Base-by-base conservation (phyloP, 2,113 vertebrate species). In the Anolis sagrei region DNA sequence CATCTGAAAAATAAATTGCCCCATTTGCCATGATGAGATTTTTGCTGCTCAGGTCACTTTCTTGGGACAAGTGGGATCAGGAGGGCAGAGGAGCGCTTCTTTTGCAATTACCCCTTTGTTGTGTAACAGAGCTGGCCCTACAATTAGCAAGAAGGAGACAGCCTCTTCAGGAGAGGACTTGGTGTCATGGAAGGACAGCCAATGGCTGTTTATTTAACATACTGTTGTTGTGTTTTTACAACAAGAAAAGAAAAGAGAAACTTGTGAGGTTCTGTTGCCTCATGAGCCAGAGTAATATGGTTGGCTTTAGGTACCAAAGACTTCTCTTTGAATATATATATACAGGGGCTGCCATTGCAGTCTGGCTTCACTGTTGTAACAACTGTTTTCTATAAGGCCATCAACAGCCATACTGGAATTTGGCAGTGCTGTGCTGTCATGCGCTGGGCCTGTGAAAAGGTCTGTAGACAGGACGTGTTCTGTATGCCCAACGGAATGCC, bases 1-100 rank as follows among this genome's bases (percentile, higher is more conserved):
- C 92, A 90, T 92, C 89, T 89, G 93, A 90, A 94, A 94, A 94
- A 90, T 77, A 92, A 94, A 95, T 89, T 78, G 90, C 89, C 90
- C 87, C 82, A 93, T 96, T 95, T 94, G 93, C 95, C 92, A 91
- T 81, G 36, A 86, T 76, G 78, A 82, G 76, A 83, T 61, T 87
- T 68, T 68, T 25, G 72, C 89, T 89, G 51, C 75, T 13, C 0
- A 83, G 86, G 80, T 85, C 89, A 90, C 91, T 84, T 78, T 92
- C 89, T 34, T 68, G 82, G 32, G 51, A 82, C 25, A 75, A 83
- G 25, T 61, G 39, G 72, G 58, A 10, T 62, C 1, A 39, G 27
- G 7, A n/a, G 18, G 70, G 11, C 58, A 64, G 27, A 75, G 54
- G 29, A 6, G 4, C 2, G 13, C 34, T 39, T 61, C 6, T 25